Evolutionary conservation across 35 echinoderm and acorn worm genomes (phyloP).

Genomic region (Amphiura filiformis): DNA sequence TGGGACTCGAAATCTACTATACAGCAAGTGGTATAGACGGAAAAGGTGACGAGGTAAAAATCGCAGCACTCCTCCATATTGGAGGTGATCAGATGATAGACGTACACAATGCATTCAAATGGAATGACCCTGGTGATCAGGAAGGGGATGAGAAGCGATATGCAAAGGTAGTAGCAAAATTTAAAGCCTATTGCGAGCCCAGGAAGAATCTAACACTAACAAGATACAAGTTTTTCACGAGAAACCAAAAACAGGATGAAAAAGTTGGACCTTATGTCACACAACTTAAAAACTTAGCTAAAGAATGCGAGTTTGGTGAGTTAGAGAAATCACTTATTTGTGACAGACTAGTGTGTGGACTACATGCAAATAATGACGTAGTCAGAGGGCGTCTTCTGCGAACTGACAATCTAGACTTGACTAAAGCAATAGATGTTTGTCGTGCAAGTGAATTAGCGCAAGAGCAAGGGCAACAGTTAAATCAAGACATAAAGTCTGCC

Average conservation of each 20-base stretch:
- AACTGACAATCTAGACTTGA: slow-evolving; percentile 31
- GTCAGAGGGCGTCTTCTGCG: slow-evolving; percentile 43
- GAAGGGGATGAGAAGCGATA: not conserved
- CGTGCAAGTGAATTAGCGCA: not conserved
- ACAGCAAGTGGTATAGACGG: not conserved
- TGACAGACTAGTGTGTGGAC: slow-evolving; percentile 51
- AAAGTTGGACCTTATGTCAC: slow-evolving; percentile 35
- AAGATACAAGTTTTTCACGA: not conserved
- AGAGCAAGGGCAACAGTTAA: not conserved
- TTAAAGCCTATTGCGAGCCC: not conserved
- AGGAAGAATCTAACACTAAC: not conserved
- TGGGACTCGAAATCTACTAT: not conserved
- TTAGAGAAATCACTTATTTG: slow-evolving; percentile 54
- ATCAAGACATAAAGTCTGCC: not conserved
- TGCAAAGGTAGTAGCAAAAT: not conserved
- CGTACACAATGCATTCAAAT: not conserved
- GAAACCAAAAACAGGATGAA: slow-evolving; percentile 41
- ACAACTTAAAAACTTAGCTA: slow-evolving; percentile 41
- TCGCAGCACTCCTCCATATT: not conserved
- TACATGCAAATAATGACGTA: slow-evolving; percentile 31
- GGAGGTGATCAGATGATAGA: not conserved
- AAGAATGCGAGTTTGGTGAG: slow-evolving; percentile 52
- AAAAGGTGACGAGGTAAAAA: not conserved
- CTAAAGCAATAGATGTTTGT: slow-evolving; percentile 35
- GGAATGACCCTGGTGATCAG: not conserved